phyloP scores from a whole-genome alignment of 1,140 invertebrate genomes.

The Drosophila persimilis region DNA sequence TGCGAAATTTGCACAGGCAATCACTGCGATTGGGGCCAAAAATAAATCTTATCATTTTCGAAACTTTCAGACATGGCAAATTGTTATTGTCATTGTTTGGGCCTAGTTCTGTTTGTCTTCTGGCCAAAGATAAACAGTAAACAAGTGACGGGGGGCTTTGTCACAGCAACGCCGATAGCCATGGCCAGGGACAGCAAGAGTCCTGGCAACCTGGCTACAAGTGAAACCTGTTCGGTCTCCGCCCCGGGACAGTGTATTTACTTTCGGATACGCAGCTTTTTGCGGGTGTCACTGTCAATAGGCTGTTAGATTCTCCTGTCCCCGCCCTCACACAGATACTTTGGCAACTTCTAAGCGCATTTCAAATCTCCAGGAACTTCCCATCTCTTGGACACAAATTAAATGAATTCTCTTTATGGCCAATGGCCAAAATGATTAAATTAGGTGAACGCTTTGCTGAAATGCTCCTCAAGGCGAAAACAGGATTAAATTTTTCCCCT shows the following conservation, averaged over 20 bases:
- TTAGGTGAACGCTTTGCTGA: constrained; percentile 46
- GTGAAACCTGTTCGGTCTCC: constrained; percentile 26
- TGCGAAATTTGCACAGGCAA: constrained; percentile 38
- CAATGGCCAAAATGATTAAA: constrained; percentile 72
- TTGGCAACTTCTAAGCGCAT: constrained; percentile 21
- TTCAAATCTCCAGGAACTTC: not conserved
- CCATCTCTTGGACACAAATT: constrained; percentile 41
- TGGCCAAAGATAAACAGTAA: constrained; percentile 70
- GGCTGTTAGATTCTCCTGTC: constrained; percentile 49
- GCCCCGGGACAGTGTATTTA: constrained; percentile 69
- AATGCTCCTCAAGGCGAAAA: constrained; percentile 28
- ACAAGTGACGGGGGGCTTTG: constrained; percentile 27
- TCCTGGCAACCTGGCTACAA: constrained; percentile 42
- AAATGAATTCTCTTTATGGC: constrained; percentile 46
- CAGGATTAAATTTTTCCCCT: constrained; percentile 59
- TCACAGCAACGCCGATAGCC: constrained; percentile 6
- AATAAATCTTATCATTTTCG: constrained; percentile 68
- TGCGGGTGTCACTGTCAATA: constrained; percentile 61
- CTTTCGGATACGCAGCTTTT: constrained; percentile 71
- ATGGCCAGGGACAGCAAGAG: constrained; percentile 37
- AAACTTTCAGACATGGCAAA: constrained; percentile 56
- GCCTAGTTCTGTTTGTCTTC: constrained; percentile 71
- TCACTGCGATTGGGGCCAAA: constrained; percentile 43
- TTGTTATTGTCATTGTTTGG: constrained; percentile 68
- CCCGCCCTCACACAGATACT: constrained; percentile 2